A percentile compares a stretch with the other conserved stretches of the same genome.
Evolutionary conservation across 2,888 invertebrate genomes (phyloP).

Genomic region (Pterobdella sp.): DNA sequence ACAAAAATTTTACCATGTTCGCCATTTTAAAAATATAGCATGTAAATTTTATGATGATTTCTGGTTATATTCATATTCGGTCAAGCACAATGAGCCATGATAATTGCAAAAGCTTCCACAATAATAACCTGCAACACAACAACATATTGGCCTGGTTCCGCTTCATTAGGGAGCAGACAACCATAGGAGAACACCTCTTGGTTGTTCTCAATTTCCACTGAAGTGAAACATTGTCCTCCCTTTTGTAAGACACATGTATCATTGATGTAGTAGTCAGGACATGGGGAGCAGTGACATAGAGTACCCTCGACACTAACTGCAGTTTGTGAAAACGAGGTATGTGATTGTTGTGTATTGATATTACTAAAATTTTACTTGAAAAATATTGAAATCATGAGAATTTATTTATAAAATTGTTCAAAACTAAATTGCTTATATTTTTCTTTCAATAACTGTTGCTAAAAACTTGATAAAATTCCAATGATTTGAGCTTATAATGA

Average conservation of each 20-base stretch:
- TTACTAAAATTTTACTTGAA: too few relatives aligned
- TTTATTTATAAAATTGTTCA: too few relatives aligned
- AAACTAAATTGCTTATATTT: too few relatives aligned
- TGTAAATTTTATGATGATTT: not conserved
- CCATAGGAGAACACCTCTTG: constrained; percentile 32
- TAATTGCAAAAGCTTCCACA: not conserved
- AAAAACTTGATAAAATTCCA: too few relatives aligned
- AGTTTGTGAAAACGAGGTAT: too few relatives aligned
- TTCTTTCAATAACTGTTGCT: too few relatives aligned
- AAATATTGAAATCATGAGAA: too few relatives aligned
- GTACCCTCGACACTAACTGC: constrained; percentile 25
- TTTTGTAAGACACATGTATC: constrained; percentile 33
- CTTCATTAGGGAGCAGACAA: constrained; percentile 33
- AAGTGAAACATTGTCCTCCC: constrained; percentile 35
- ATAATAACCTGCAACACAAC: constrained; percentile 33
- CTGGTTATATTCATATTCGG: not conserved
- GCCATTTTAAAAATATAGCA: too few relatives aligned
- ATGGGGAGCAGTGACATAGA: constrained; percentile 33
- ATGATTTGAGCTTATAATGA: too few relatives aligned
- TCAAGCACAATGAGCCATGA: not conserved
- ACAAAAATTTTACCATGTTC: too few relatives aligned
- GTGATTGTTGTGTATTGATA: too few relatives aligned
- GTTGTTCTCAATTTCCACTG: constrained; percentile 29
- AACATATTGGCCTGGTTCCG: constrained; percentile 29
- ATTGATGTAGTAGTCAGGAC: constrained; percentile 31